Conservation (phyloP, 2,113 vertebrate species). For the Cynocephalus volans region DNA sequence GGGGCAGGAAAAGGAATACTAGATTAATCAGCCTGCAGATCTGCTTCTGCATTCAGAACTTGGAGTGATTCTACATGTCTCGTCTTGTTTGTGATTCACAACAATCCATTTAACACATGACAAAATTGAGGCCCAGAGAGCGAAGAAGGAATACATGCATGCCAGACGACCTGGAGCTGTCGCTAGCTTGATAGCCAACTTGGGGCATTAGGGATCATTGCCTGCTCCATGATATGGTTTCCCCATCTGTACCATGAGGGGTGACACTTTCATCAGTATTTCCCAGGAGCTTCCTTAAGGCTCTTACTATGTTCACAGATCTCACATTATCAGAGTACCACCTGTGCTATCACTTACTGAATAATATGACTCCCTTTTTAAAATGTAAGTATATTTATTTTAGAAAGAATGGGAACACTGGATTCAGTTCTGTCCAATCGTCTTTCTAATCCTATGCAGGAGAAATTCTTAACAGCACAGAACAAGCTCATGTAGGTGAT, state of each 20-base stretch:
- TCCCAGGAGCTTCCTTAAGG: background rate
- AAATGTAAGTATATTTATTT: background rate
- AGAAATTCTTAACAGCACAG: background rate
- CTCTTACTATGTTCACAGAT: accelerated
- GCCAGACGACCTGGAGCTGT: background rate
- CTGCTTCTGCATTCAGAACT: background rate
- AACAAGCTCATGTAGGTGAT: background rate
- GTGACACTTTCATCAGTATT: background rate
- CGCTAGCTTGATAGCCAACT: no score
- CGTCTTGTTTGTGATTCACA: background rate
- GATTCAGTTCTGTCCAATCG: background rate
- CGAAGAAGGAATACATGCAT: background rate
- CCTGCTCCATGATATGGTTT: background rate
- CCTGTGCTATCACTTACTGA: accelerated
- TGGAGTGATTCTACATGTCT: no score
- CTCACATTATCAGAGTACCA: no score
- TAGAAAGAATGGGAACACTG: background rate
- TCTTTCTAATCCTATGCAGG: background rate
- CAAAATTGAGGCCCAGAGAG: background rate
- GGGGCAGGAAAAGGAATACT: no score
- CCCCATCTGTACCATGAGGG: background rate
- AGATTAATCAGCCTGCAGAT: no score
- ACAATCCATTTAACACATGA: background rate
- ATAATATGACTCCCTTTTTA: background rate
- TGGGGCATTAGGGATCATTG: background rate